Percentiles rank a stretch among this genome's conserved stretches.
phyloP scores from a whole-genome alignment of 1,140 invertebrate genomes.

The Dryas iulia region DNA sequence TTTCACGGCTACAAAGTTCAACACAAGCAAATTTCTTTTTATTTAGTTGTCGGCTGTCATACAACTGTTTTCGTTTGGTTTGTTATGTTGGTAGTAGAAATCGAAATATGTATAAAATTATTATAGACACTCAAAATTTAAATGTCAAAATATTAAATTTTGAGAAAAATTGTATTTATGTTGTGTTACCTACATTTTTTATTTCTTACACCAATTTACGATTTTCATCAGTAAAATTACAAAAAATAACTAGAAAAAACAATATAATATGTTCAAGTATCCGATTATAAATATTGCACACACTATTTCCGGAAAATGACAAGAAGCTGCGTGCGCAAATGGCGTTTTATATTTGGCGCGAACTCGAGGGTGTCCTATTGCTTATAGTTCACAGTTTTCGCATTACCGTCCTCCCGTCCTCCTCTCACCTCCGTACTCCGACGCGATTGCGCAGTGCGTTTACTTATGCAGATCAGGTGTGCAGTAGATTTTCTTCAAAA shows the following conservation, averaged over 20 bases:
- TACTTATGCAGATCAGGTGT: conserved; percentile 37
- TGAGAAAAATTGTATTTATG: too few species aligned
- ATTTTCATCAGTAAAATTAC: too few species aligned
- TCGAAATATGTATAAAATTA: conserved; percentile 14
- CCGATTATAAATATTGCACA: not conserved
- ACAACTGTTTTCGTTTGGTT: conserved; percentile 16
- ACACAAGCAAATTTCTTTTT: conserved; percentile 69
- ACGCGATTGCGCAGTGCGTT: conserved; percentile 40
- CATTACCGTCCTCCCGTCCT: conserved; percentile 21
- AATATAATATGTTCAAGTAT: conserved; percentile 10
- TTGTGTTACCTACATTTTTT: too few species aligned
- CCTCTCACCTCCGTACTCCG: conserved; percentile 1
- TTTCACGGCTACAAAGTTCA: conserved; percentile 77
- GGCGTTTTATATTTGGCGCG: conserved; percentile 39
- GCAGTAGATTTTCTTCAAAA: conserved; percentile 28
- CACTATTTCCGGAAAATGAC: conserved; percentile 30
- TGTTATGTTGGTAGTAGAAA: conserved; percentile 39
- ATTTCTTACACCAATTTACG: too few species aligned
- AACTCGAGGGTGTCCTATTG: conserved; percentile 25
- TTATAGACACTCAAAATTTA: not conserved
- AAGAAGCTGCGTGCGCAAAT: conserved; percentile 28
- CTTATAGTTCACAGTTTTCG: conserved; percentile 25
- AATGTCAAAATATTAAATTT: not conserved
- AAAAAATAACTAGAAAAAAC: too few species aligned
- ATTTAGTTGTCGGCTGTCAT: conserved; percentile 59